Base-by-base conservation (phyloP, 2,113 vertebrate species). In the Ptychochromis oligacanthus region DNA sequence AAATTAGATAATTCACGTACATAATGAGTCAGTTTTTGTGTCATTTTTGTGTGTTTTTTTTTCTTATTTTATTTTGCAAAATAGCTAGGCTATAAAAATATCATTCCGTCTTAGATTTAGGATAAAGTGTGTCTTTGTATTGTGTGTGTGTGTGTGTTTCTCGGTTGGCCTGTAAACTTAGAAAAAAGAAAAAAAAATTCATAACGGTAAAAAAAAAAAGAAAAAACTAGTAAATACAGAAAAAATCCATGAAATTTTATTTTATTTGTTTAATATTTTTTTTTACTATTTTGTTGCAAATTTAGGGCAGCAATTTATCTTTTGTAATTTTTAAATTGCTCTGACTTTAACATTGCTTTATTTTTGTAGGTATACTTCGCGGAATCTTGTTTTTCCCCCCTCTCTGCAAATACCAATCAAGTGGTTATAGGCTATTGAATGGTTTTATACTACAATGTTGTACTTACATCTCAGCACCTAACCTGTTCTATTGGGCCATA, bases 401-500 rank as follows among this genome's bases (percentile, higher is more conserved):
- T n/a, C n/a, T n/a, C 72, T 36, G 46, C 65, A 88, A 80, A 92
- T 91, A 64, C 75, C 81, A 90, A 92, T 90, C 59, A 88, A 75
- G 34, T 55, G 57, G 85, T 92, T 94, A 91, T 83, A 91, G 92
- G 88, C 90, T 86, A 87, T 89, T 89, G 89, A 87, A 82, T 87
- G 87, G 54, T 89, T 90, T 94, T 91, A 93, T 90, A 88, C 86
- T 79, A 84, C 77, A 89, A 74, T 89, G 77, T 60, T 43, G 78
- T 79, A 61, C 79, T 87, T 81, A 56, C 84, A 90, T 93, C 90
- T 88, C 91, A 90, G 90, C 93, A 90, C 91, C 91, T 91, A 89
- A 85, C 88, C 90, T 87, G 82, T 91, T 93, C 92, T 92, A 93
- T 89, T 43, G 93, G 88, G 89, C 89, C 65, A 91, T 94, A 93